Base-by-base conservation (phyloP, 2,888 invertebrate genomes). In the Encarsia formosa region DNA sequence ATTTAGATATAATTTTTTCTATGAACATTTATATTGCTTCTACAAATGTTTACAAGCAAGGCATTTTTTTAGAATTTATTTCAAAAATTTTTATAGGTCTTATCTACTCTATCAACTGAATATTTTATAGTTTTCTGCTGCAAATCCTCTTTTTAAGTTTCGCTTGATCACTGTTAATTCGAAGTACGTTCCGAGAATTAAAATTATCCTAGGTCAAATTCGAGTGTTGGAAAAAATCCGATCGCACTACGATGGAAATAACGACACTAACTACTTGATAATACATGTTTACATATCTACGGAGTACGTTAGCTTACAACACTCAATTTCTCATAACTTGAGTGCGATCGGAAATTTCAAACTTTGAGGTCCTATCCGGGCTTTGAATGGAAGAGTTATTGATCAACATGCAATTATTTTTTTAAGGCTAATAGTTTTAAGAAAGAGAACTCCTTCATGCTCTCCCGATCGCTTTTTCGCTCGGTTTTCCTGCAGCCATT, bases 401-500 rank as follows among this genome's bases (percentile, higher is more conserved):
- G 4, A 46, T 23, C 15, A 29, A 46, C 29, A 19, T 40, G 6
- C 13, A 24, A 31, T 37, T 19, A 24, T 39, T 39, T 35, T 16
- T 23, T 18, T 19, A 22, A 39, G 15, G 23, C 13, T 22, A 29
- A 42, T 40, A 47, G 11, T 6, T 49, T 26, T 47, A 18, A 50
- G 37, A 19, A 6, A 43, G 61, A 63, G 66, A 67, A 65, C 67
- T 46, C 66, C 65, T 72, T 73, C 68, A 71, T 70, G 15, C 29
- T 41, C 9, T 60, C 78, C 75, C 71, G 71, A 69, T 67, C 69
- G 74, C 65, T 46, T 57, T 46, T 44, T 52, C 62, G 73, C 70
- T 57, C 67, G 76, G 79, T 76, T 79, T 78, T 76, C 73, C 79
- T 80, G 81, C 81, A 81, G 81, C 81, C 81, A 81, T 81, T 81